A percentile compares a stretch with the other conserved stretches of the same genome.
phyloP scores from a whole-genome alignment of 1,140 invertebrate genomes.

The Drosophila santomea region DNA sequence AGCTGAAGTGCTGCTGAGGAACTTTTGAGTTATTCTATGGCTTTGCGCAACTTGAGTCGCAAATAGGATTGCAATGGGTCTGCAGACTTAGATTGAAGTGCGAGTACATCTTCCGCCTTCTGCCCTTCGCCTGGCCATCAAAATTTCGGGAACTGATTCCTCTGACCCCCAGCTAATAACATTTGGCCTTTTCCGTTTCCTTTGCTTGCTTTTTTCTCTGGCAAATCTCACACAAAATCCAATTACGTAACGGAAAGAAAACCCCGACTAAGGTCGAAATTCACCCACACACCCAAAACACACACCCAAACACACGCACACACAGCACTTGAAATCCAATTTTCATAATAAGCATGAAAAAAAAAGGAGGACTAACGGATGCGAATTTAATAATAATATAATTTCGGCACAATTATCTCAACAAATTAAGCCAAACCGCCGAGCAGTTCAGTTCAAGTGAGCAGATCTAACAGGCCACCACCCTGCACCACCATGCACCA shows the following conservation, averaged over 20 bases:
- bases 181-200: slow-evolving; percentile 52
- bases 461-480: slow-evolving; percentile 36
- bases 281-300: slow-evolving; percentile 15
- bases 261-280: slow-evolving; percentile 68
- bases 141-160: slow-evolving; percentile 25
- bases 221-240: slow-evolving; percentile 73
- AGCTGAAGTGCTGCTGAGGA: slow-evolving; percentile 7
- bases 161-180: slow-evolving; percentile 54
- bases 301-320: slow-evolving; percentile 15
- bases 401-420: slow-evolving; percentile 80
- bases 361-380: slow-evolving; percentile 50
- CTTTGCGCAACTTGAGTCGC: slow-evolving; percentile 23
- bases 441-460: slow-evolving; percentile 62
- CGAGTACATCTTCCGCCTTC: not conserved
- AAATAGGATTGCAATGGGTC: slow-evolving; percentile 49
- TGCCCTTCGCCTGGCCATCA: not conserved
- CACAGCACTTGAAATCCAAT: slow-evolving; percentile 74
- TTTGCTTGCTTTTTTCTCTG: slow-evolving; percentile 29
- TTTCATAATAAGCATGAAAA: slow-evolving; percentile 72
- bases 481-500: too few relatives aligned
- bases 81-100: slow-evolving; percentile 4
- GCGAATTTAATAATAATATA: slow-evolving; percentile 81
- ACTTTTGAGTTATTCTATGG: slow-evolving; percentile 40
- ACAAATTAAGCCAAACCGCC: slow-evolving; percentile 80
- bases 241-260: slow-evolving; percentile 69